Evolutionary conservation across 1,140 invertebrate genomes (phyloP).

Genomic region (Marisa cornuarietis): DNA sequence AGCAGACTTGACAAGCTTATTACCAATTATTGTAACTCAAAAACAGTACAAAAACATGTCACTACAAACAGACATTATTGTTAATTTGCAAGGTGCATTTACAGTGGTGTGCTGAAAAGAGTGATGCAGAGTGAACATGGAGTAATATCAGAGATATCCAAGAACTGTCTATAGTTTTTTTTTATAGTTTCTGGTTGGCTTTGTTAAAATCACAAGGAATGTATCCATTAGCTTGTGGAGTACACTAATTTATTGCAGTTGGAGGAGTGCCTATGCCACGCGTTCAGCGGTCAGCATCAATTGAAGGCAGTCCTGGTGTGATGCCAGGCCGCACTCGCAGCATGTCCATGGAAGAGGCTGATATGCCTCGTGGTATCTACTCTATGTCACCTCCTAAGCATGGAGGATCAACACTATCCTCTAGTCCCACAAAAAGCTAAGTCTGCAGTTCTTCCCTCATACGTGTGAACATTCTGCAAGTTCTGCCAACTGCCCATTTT

Average conservation of each 20-base stretch:
- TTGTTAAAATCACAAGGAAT: background rate
- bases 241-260: slow-evolving; percentile 38
- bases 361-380: slow-evolving; percentile 55
- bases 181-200: background rate
- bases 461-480: slow-evolving; percentile 10
- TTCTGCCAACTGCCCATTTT: background rate
- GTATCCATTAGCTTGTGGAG: background rate
- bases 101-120: background rate
- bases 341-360: slow-evolving; percentile 78
- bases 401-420: slow-evolving; percentile 38
- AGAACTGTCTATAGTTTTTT: background rate
- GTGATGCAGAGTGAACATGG: background rate
- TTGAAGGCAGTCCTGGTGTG: slow-evolving; percentile 38
- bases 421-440: slow-evolving; percentile 39
- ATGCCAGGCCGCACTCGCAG: slow-evolving; percentile 58
- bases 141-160: background rate
- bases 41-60: too few relatives aligned
- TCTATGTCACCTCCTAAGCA: slow-evolving; percentile 54
- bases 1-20: too few relatives aligned
- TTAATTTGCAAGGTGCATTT: background rate
- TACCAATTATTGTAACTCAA: too few relatives aligned
- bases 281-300: slow-evolving; percentile 46
- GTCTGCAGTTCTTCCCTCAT: slow-evolving; percentile 1
- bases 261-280: slow-evolving; percentile 60
- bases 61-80: too few relatives aligned